Evolutionary conservation across 2,797 vertebrate genomes (phyloP).

Genomic region (Natrix natrix): DNA sequence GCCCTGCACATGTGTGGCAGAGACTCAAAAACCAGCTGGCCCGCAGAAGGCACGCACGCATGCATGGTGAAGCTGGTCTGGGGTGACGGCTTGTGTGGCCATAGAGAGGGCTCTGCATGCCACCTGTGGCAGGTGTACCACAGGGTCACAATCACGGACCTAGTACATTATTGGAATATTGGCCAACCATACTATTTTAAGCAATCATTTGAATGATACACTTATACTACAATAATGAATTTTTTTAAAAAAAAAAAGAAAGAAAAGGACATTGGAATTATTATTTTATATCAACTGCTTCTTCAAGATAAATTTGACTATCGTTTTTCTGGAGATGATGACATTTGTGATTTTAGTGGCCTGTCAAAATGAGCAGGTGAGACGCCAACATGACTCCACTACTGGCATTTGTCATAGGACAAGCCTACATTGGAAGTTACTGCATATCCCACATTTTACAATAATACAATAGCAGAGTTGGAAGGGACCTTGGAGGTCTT

Average conservation of each 20-base stretch:
- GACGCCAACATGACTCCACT: not conserved
- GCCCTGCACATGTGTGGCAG: no score
- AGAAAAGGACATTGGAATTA: not conserved
- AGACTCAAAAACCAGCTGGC: no score
- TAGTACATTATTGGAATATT: not conserved
- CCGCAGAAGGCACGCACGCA: no score
- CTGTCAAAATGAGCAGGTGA: not conserved
- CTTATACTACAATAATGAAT: not conserved
- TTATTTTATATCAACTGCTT: not conserved
- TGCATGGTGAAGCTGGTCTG: no score
- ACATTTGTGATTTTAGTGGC: not conserved
- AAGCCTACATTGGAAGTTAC: not conserved
- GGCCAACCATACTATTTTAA: not conserved
- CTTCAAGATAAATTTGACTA: not conserved
- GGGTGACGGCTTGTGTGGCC: no score
- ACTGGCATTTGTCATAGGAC: not conserved
- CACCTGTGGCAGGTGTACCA: no score
- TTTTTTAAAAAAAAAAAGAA: not conserved
- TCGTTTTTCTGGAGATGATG: not conserved
- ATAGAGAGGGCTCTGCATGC: no score
- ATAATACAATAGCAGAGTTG: no score
- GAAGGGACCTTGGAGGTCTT: no score
- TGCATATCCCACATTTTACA: not conserved
- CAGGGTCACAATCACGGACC: no score
- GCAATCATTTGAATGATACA: not conserved